phyloP scores from a whole-genome alignment of 2,888 invertebrate genomes.

The Drosophila paramelanica region DNA sequence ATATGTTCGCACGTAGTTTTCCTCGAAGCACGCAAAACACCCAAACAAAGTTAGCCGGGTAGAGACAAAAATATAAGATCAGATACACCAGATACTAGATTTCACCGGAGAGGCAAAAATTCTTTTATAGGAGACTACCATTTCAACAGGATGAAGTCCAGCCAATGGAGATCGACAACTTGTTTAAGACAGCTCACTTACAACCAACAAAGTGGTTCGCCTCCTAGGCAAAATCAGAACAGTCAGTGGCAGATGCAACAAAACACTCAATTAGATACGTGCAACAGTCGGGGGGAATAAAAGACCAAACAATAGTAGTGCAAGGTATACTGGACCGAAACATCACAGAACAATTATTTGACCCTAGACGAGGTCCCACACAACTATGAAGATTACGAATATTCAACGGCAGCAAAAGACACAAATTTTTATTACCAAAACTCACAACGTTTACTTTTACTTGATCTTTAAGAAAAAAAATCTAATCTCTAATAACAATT shows the following conservation, averaged over 20 bases:
- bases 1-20: neutral
- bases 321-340: neutral
- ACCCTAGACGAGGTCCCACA: too few relatives aligned
- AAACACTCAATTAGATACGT: neutral
- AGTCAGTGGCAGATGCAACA: neutral
- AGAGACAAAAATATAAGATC: neutral
- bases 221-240: neutral
- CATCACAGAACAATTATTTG: neutral
- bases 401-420: neutral
- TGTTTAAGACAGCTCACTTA: neutral
- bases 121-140: neutral
- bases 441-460: neutral
- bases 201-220: too few relatives aligned
- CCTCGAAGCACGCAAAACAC: neutral
- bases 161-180: neutral
- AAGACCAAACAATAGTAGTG: neutral
- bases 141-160: neutral
- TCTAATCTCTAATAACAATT: neutral
- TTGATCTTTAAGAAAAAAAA: neutral
- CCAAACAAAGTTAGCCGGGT: neutral
- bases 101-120: neutral
- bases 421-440: neutral
- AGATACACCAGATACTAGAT: neutral
- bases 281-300: neutral
- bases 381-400: neutral